Evolutionary conservation across 2,888 invertebrate species (phyloP), one percentile per base, ranked within the genome.

Genomic region (Harpagoxenus sublaevis): DNA sequence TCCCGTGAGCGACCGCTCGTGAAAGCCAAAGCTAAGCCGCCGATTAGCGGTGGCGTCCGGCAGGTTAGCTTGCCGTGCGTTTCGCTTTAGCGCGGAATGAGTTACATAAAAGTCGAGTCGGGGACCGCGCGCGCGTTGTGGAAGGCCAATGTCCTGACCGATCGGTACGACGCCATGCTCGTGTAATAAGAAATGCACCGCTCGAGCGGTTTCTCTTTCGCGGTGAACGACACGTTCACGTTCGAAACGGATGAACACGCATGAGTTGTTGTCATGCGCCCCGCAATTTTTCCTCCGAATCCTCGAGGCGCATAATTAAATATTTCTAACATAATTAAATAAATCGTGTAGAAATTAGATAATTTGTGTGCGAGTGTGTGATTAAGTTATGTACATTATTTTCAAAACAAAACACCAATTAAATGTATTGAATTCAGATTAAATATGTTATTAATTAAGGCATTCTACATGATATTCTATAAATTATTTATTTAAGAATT

Each of bases 101-200:
- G 92, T 93, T 93, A 93, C 91, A 88, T 93, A 93, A 93, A 93
- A 87, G 86, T 83, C 86, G 35, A 86, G 86, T 87, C 89, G 91
- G 89, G 91, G 91, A 87, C 88, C 87, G 55, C 55, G 63, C 77
- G 66, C 68, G 79, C 85, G 78, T 79, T 88, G 87, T 86, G 90
- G 93, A 93, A 93, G 93, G 93, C 93, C 93, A 93, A 93, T 93
- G 93, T 93, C 93, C 93, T 92, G 91, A 81, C 87, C 86, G 85
- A 78, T 79, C 75, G 57, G n/a, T 68, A 57, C 71, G 74, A 45
- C 66, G 73, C 77, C 65, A 35, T 45, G 84, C 71, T 82, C 82
- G 84, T 87, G 86, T 85, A 87, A 88, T 77, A 89, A 87, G 88
- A 87, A 91, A 87, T 85, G 79, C 74, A 83, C 23, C 85, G 79